Percentiles rank a stretch among this genome's conserved stretches.
phyloP scores from a whole-genome alignment of 92 coral and sea anemone species.

The Phenganax marumi region DNA sequence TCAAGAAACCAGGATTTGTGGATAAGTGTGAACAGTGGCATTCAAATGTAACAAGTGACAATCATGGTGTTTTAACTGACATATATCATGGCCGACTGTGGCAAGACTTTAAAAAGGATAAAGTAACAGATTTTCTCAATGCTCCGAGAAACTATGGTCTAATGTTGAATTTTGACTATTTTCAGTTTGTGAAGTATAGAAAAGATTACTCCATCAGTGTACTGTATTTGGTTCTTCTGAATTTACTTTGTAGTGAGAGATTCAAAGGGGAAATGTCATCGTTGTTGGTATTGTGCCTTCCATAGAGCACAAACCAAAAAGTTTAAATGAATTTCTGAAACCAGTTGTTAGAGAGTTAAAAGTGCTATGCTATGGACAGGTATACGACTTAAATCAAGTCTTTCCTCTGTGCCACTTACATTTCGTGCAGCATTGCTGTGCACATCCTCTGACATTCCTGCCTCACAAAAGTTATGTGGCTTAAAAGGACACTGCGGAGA shows the following conservation, averaged over 20 bases:
- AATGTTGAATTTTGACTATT: slow-evolving; percentile 54
- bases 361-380: slow-evolving; percentile 69
- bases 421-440: slow-evolving; percentile 60
- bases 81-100: slow-evolving; percentile 52
- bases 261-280: slow-evolving; percentile 65
- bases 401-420: slow-evolving; percentile 54
- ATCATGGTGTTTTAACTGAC: slow-evolving; percentile 39
- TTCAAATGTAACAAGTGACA: slow-evolving; percentile 19
- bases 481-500: slow-evolving; percentile 59
- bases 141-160: slow-evolving; percentile 59
- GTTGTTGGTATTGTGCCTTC: slow-evolving; percentile 62
- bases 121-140: slow-evolving; percentile 52
- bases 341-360: slow-evolving; percentile 62
- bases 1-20: slow-evolving; percentile 48
- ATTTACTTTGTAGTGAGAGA: slow-evolving; percentile 34
- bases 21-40: slow-evolving; percentile 61
- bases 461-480: slow-evolving; percentile 59
- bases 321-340: slow-evolving; percentile 56
- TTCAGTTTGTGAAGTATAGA: slow-evolving; percentile 48
- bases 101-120: slow-evolving; percentile 42
- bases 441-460: slow-evolving; percentile 59
- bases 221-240: slow-evolving; percentile 31
- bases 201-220: slow-evolving; percentile 35
- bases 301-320: slow-evolving; percentile 48
- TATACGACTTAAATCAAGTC: slow-evolving; percentile 42